Base-by-base conservation (phyloP, 2,888 invertebrate species). In the Gymnoscelis rufifasciata region DNA sequence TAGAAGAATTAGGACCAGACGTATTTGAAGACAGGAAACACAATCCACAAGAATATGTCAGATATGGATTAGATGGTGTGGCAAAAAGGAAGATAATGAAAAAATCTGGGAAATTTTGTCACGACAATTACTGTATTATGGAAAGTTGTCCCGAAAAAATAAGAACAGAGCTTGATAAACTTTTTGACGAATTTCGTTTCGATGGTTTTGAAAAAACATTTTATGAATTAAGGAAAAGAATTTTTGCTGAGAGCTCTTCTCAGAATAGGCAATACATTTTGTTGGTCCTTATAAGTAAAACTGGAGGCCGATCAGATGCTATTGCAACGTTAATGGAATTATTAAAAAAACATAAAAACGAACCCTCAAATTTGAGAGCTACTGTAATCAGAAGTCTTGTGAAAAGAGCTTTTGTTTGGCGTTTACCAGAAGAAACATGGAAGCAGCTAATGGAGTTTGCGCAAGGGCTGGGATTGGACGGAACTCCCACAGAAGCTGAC, bases 271-370 rank as follows among this genome's bases (percentile, higher is more conserved):
- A 78, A 27, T 74, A 67, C 40, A 81, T 84, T 55, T 62, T 83
- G 44, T 57, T 82, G 1, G 81, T 83, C 2, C 62, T 84, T 15
- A 71, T 83, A 0, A 83, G 82, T 50, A 84, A 83, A 48, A 77
- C 64, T 14, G 82, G 79, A 2, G 74, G 77, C 0, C 62, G 67
- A 14, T 52, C 51, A 4, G 69, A 69, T 1, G 60, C 66, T 30
- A 55, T 81, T 1, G 62, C 66, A 2, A 57, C 64, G 14, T 49
- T 83, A 12, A 45, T 83, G 29, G 59, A 65, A 28, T 55, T 83
- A 0, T 59, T 71, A 7, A 52, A 60, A 11, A 62, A 57, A 27
- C 70, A 78, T 38, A 52, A 38, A 7, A 82, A 83, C 31, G 83
- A 83, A 39, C 71, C 81, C 0, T 59, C 57, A 0, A 71, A 75